These are phyloP conservation scores for Spodoptera littoralis DNA, from an alignment of 2,888 invertebrate species.

Conservation along the genomic window DNA sequence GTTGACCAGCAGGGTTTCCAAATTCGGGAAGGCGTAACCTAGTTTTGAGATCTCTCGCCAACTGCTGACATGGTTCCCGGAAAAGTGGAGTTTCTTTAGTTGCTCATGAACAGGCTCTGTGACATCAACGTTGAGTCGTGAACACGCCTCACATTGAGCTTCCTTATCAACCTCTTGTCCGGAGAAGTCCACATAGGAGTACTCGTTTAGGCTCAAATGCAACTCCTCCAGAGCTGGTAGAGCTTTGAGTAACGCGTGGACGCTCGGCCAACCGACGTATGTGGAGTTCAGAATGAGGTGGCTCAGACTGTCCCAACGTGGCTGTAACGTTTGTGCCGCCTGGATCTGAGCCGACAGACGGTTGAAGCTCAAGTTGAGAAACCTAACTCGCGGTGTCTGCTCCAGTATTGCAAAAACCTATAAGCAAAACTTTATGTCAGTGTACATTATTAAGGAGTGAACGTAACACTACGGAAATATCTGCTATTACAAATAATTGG, in stretches of 20 bases:
- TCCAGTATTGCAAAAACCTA: conserved; percentile 95
- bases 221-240: conserved; percentile 95
- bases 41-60: conserved; percentile 96
- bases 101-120: conserved; percentile 89
- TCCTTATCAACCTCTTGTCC: conserved; percentile 77
- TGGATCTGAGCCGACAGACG: conserved; percentile 92
- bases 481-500: conserved; percentile 57
- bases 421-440: conserved; percentile 46
- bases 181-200: conserved; percentile 92
- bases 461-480: conserved; percentile 58
- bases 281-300: conserved; percentile 96
- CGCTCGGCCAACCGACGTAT: conserved; percentile 94
- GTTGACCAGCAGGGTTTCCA: conserved; percentile 95
- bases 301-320: conserved; percentile 90
- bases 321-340: conserved; percentile 83
- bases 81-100: conserved; percentile 95
- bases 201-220: conserved; percentile 97
- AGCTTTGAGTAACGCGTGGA: conserved; percentile 92
- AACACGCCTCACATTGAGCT: conserved; percentile 80
- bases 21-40: conserved; percentile 94
- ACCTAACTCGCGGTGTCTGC: conserved; percentile 96
- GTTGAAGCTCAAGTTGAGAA: conserved; percentile 97
- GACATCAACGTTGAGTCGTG: conserved; percentile 74
- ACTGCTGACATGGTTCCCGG: conserved; percentile 94
- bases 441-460: conserved; percentile 44